phyloP scores from a whole-genome alignment of 2,113 vertebrate species.

The Heterotis niloticus region DNA sequence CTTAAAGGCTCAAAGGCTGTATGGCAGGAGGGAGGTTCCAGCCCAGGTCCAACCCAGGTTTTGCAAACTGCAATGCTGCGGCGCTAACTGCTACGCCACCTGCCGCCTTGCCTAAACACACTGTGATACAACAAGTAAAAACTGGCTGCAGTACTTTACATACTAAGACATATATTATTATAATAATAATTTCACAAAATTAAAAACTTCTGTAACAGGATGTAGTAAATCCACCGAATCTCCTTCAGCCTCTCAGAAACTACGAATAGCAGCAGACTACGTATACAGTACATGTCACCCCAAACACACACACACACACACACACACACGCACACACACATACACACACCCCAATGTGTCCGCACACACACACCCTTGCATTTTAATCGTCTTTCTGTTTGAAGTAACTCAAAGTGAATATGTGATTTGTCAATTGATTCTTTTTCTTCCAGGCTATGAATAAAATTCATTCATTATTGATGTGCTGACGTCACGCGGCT shows the following conservation, averaged over 20 bases:
- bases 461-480: slow-evolving; percentile 76
- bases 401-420: slow-evolving; percentile 75
- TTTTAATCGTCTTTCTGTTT: slow-evolving; percentile 64
- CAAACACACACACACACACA: not conserved
- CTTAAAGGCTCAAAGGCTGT: no score
- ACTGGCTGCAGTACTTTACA: no score
- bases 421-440: slow-evolving; percentile 77
- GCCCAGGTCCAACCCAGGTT: no score
- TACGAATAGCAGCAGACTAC: not conserved
- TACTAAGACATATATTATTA: not conserved
- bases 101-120: no score
- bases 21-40: no score
- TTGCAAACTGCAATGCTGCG: no score
- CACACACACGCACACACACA: not conserved
- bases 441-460: slow-evolving; percentile 71
- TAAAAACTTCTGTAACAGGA: no score
- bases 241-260: not conserved
- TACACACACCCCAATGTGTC: not conserved
- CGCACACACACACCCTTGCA: slow-evolving; percentile 31
- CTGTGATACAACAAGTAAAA: no score
- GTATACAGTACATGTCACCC: slow-evolving; percentile 3
- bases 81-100: no score
- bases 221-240: not conserved
- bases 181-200: not conserved
- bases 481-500: slow-evolving; percentile 69